Evolutionary conservation across 2,888 invertebrate species (phyloP), one percentile per base, ranked within the genome.

Genomic region (Ephialtes manifestator): DNA sequence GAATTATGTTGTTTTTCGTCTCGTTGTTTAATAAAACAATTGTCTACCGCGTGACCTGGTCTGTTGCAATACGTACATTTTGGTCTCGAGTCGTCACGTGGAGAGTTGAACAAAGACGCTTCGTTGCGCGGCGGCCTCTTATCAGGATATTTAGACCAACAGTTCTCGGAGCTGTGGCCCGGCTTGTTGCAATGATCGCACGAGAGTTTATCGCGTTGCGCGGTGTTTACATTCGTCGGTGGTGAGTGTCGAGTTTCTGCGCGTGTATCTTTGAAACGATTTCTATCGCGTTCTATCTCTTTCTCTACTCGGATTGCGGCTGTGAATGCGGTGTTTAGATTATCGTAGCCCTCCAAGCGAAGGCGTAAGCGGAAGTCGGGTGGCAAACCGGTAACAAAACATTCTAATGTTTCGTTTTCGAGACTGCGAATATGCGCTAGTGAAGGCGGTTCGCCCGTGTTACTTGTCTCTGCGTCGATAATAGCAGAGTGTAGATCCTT

Each of bases 341-440:
- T n/a, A n/a, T n/a, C n/a, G n/a, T n/a, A n/a, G n/a, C n/a, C n/a
- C n/a, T n/a, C n/a, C n/a, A n/a, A n/a, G n/a, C 63, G 63, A 18
- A 81, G 63, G 1, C 81, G 51, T 13, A 75, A 7, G 8, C 81
- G 81, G 28, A 81, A 81, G 43, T 76, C 76, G 1, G 81, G 68
- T 0, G 58, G 68, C 1, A 81, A 58, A 3, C 81, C 81, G 4
- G 48, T 35, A 3, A 76, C 13, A 18, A 81, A 81, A 18, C 70
- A 76, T 28, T 81, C 81, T 43, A 81, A 20, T 0, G 76, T 53
- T 53, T 76, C 81, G 0, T 51, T 48, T n/a, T 76, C 71, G 53
- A 81, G 70, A 8, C n/a, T 15, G 4, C 4, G 1, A 28, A 11
- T 43, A 10, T 20, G 53, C 0, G 0, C 1, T 11, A 48, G 70